A percentile compares a stretch with the other conserved stretches of the same genome.
Evolutionary conservation across 2,113 vertebrate species (phyloP).

Genomic region (Sylvicapra grimmia): DNA sequence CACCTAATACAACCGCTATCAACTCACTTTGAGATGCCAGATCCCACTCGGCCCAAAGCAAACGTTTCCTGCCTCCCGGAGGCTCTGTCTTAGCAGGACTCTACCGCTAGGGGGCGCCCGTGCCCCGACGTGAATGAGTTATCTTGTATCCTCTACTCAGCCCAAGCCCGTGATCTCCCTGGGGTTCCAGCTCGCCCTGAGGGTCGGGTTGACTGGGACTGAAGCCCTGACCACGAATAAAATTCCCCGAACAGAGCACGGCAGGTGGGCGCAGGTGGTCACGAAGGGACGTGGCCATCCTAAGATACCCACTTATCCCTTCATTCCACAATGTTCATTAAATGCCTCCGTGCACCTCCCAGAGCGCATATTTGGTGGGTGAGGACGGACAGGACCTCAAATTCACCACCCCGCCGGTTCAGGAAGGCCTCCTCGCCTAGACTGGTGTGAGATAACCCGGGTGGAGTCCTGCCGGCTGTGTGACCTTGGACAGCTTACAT

Average conservation of each 20-base stretch:
- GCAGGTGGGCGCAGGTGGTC: neutral
- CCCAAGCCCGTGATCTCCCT: neutral
- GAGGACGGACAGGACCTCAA: neutral
- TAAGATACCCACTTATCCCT: neutral
- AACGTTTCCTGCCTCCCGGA: fast-evolving
- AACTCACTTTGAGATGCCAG: fast-evolving
- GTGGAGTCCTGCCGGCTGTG: neutral
- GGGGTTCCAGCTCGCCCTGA: fast-evolving
- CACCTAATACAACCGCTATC: fast-evolving
- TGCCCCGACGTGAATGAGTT: neutral
- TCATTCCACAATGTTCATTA: neutral
- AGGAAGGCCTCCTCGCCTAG: neutral
- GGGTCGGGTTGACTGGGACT: neutral
- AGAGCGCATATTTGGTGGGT: neutral
- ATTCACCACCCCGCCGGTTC: neutral
- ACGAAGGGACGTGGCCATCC: neutral
- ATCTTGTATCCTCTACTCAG: neutral
- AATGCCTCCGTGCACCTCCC: neutral
- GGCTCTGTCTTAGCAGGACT: neutral
- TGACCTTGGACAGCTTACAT: neutral
- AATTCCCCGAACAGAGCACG: neutral
- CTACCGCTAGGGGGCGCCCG: neutral
- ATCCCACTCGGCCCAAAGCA: fast-evolving
- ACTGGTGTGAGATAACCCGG: neutral
- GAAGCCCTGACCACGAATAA: neutral